These are phyloP conservation scores for Epsilonema sp. DNA, from an alignment of 2,888 invertebrate species.

Conservation along the genomic window DNA sequence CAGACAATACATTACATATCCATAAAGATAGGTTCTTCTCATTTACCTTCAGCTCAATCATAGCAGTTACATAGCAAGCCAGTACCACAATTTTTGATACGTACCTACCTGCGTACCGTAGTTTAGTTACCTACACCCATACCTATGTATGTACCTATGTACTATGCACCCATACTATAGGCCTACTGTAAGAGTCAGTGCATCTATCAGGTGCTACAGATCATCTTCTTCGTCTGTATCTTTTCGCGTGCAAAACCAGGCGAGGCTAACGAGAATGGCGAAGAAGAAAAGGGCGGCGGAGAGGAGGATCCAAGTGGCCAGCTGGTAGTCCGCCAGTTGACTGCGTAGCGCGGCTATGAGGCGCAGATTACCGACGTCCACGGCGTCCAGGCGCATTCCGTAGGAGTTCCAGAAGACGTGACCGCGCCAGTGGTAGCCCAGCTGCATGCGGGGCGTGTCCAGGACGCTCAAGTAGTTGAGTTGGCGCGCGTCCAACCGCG, in stretches of 20 bases:
- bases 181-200: too few species aligned
- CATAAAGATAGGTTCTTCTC: too few species aligned
- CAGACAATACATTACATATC: too few species aligned
- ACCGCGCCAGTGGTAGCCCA: conserved; percentile 22
- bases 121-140: too few species aligned
- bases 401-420: conserved; percentile 29
- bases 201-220: too few species aligned
- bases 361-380: conserved; percentile 21
- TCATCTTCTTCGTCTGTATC: conserved; percentile 26
- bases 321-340: conserved; percentile 10
- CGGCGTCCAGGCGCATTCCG: conserved; percentile 21
- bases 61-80: too few species aligned
- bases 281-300: conserved; percentile 28
- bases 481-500: conserved; percentile 14
- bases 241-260: conserved; percentile 28
- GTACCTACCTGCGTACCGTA: too few species aligned
- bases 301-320: conserved; percentile 27
- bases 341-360: not conserved
- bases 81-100: too few species aligned
- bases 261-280: conserved; percentile 27
- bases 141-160: too few species aligned
- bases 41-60: too few species aligned
- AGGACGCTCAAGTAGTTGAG: conserved; percentile 25
- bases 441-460: conserved; percentile 23
- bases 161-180: too few species aligned